Evolutionary conservation across 2,113 vertebrate genomes (phyloP).

Genomic region (Leuciscus idus): DNA sequence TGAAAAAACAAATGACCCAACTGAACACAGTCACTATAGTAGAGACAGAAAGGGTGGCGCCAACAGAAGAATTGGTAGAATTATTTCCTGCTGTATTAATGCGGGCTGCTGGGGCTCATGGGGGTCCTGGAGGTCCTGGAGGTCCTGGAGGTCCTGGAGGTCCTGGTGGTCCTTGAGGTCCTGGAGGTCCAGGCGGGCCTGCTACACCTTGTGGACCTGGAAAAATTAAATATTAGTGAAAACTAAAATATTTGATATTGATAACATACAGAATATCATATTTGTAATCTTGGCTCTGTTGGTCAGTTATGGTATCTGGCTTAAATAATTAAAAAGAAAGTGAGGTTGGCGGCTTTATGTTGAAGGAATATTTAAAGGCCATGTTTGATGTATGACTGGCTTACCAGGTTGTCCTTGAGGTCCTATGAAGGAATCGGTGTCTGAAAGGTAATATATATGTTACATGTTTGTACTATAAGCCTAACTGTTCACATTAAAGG

Average conservation of each 20-base stretch:
- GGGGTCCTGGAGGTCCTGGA: background rate
- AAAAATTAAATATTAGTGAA: constrained; percentile 44
- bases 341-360: background rate
- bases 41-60: constrained; percentile 5
- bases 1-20: constrained; percentile 16
- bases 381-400: background rate
- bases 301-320: background rate
- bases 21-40: constrained; percentile 35
- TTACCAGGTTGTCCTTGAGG: constrained; percentile 63
- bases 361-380: background rate
- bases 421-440: background rate
- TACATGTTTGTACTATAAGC: background rate
- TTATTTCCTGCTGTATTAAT: constrained; percentile 24
- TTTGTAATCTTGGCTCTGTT: background rate
- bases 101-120: no score
- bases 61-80: constrained; percentile 53
- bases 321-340: background rate
- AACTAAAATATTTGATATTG: background rate
- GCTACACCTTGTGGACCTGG: constrained; percentile 50
- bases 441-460: constrained; percentile 20
- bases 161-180: constrained; percentile 10
- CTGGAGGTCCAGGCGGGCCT: constrained; percentile 38
- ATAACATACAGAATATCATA: background rate
- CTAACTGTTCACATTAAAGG: background rate
- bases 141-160: background rate